Conservation (phyloP, 1,140 invertebrate species). For the Diabrotica undecimpunctata region DNA sequence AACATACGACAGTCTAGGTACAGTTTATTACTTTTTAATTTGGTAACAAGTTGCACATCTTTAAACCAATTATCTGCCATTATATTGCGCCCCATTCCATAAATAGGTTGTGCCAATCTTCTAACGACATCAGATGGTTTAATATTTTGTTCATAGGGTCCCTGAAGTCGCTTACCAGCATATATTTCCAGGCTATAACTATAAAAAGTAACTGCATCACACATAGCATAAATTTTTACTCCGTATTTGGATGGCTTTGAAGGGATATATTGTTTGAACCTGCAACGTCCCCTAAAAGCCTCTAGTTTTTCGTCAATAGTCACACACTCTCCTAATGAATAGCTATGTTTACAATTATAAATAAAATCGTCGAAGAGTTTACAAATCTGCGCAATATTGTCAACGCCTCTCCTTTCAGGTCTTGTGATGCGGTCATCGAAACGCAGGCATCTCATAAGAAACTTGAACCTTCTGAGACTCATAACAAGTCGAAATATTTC, state of each 20-base stretch:
- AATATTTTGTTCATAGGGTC: no score
- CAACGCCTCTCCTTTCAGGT: conserved; percentile 6
- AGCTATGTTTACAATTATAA: conserved; percentile 62
- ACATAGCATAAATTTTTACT: no score
- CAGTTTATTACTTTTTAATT: neutral
- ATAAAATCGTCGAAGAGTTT: conserved; percentile 67
- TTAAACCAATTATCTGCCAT: neutral
- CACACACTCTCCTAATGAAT: conserved; percentile 57
- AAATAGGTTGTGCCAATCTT: neutral
- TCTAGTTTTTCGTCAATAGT: no score
- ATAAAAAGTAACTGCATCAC: no score
- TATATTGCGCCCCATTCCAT: neutral
- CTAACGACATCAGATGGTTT: neutral
- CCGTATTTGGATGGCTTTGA: no score
- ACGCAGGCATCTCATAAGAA: no score
- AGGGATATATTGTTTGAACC: no score
- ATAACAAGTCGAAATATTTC: no score
- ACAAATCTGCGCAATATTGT: conserved; percentile 24
- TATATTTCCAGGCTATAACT: no score
- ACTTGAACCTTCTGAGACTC: no score
- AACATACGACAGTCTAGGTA: neutral
- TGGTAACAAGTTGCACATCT: neutral
- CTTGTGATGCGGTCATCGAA: neutral
- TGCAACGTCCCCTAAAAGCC: no score
- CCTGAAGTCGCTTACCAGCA: no score